Evolutionary conservation across 2,797 vertebrate species (phyloP).

Genomic region (Myotis planiceps): DNA sequence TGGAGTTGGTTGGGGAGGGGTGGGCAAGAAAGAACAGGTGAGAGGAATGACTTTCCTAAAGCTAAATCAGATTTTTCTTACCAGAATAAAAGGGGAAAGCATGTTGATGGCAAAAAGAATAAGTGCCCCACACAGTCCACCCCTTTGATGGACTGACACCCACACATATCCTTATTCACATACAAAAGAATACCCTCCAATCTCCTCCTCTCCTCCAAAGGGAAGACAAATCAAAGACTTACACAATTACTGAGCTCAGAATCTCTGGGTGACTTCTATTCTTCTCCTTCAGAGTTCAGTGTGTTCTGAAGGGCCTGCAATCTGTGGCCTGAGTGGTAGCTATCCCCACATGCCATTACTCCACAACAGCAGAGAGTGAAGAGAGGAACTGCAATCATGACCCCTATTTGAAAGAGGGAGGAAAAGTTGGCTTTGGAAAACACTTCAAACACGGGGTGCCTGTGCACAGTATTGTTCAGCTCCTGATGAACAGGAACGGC

Average conservation of each 20-base stretch:
- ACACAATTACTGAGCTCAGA: neutral
- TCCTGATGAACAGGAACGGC: neutral
- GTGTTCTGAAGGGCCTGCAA: neutral
- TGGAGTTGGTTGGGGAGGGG: neutral
- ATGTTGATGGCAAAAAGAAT: neutral
- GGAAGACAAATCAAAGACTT: neutral
- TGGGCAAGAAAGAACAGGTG: neutral
- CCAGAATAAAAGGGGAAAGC: neutral
- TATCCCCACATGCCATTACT: neutral
- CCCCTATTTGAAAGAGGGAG: neutral
- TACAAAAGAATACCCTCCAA: neutral
- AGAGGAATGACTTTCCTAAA: neutral
- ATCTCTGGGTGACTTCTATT: neutral
- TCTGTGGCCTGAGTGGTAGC: neutral
- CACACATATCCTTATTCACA: neutral
- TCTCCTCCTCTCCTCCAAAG: neutral
- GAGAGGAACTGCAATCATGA: too few relatives aligned
- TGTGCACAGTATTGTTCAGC: fast-evolving
- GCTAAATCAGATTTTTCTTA: neutral
- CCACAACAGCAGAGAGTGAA: neutral
- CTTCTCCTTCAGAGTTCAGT: neutral
- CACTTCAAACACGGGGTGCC: neutral
- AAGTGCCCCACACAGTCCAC: neutral
- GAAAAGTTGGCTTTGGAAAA: neutral
- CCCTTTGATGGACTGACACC: neutral